Conservation (phyloP, 2,113 vertebrate species). For the Odontophorus gujanensis region DNA sequence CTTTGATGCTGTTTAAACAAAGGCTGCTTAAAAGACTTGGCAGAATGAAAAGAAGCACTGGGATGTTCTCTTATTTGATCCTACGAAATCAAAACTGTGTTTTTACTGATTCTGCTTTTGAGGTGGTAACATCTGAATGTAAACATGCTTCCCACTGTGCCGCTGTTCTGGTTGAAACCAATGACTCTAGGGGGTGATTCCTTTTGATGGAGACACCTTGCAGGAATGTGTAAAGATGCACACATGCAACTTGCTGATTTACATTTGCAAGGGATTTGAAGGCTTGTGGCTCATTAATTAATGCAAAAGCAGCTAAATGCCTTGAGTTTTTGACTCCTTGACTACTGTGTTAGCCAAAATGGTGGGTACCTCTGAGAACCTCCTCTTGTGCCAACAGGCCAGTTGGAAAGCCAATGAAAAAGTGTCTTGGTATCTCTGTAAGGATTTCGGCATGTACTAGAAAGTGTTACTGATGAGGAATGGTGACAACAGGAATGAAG, state of each 20-base stretch:
- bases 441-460: background rate
- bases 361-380: background rate
- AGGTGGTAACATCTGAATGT: background rate
- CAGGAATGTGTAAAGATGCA: accelerated
- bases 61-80: background rate
- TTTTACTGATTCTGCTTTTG: background rate
- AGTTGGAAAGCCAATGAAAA: background rate
- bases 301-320: background rate
- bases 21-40: background rate
- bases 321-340: background rate
- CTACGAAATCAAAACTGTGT: background rate
- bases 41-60: background rate
- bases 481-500: background rate
- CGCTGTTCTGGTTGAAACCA: background rate
- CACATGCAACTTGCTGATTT: background rate
- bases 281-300: background rate
- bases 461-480: background rate
- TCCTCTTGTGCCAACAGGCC: background rate
- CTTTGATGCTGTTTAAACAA: slow-evolving; percentile 15
- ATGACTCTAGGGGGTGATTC: background rate
- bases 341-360: background rate
- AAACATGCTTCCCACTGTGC: background rate
- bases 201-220: background rate
- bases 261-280: background rate
- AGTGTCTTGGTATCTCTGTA: background rate